Conservation (phyloP, 1,140 invertebrate species). For the Bombus ignitus region DNA sequence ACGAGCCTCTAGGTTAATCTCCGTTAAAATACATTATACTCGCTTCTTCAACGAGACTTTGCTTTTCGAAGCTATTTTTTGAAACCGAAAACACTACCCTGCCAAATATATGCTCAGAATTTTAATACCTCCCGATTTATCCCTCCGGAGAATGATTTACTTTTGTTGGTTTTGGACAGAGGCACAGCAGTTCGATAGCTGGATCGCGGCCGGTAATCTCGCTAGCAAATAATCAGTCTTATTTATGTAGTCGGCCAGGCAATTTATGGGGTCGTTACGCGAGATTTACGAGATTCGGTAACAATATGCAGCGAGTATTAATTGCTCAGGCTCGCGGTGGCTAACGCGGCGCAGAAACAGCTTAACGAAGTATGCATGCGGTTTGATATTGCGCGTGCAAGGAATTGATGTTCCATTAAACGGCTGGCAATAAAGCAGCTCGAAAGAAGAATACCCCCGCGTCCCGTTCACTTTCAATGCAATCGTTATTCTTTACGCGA, state of each 20-base stretch:
- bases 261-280: constrained; percentile 59
- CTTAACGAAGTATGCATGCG: constrained; percentile 28
- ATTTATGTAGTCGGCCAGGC: constrained; percentile 28
- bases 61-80: not conserved
- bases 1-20: too few relatives aligned
- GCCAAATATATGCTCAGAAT: not conserved
- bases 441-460: constrained; percentile 34
- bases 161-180: constrained; percentile 45
- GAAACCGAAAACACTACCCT: not conserved
- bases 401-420: constrained; percentile 55
- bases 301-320: constrained; percentile 59
- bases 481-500: constrained; percentile 66
- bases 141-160: constrained; percentile 34
- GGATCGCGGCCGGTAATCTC: constrained; percentile 49
- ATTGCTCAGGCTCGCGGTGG: constrained; percentile 23
- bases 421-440: constrained; percentile 36
- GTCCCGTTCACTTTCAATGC: constrained; percentile 48
- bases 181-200: constrained; percentile 21
- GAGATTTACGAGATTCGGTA: constrained; percentile 64
- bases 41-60: too few relatives aligned
- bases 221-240: constrained; percentile 57
- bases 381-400: constrained; percentile 42
- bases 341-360: constrained; percentile 27
- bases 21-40: too few relatives aligned
- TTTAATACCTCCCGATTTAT: constrained; percentile 25